Evolutionary conservation across 2,113 vertebrate genomes (phyloP).

Genomic region (Xiphorhynchus elegans): DNA sequence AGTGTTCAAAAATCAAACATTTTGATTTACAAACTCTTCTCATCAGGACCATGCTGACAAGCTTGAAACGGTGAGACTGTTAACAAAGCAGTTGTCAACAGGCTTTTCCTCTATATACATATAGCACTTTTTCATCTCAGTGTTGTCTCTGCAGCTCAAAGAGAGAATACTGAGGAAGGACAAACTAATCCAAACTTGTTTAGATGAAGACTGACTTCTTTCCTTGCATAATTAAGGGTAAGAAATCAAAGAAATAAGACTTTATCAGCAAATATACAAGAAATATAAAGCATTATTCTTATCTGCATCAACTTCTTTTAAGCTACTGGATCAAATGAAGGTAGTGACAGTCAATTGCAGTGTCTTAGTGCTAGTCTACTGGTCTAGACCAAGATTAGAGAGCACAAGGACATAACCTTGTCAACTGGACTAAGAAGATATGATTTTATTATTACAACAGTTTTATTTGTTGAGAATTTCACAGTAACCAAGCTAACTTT

Average conservation of each 20-base stretch:
- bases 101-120: neutral
- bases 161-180: neutral
- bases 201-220: neutral
- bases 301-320: neutral
- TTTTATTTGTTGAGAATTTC: constrained; percentile 8
- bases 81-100: neutral
- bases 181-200: neutral
- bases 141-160: neutral
- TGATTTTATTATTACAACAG: neutral
- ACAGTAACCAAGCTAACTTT: neutral
- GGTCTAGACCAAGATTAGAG: neutral
- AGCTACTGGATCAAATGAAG: neutral
- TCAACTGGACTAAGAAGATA: neutral
- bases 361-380: neutral
- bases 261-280: neutral
- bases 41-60: neutral
- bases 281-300: neutral
- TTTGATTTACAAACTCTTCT: neutral
- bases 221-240: neutral
- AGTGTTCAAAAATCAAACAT: neutral
- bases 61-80: neutral
- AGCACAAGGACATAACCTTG: neutral
- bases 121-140: neutral
- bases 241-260: neutral
- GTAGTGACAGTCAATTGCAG: neutral